Evolutionary conservation across 2,888 invertebrate species (phyloP).

Genomic region (Drosophila colorata): DNA sequence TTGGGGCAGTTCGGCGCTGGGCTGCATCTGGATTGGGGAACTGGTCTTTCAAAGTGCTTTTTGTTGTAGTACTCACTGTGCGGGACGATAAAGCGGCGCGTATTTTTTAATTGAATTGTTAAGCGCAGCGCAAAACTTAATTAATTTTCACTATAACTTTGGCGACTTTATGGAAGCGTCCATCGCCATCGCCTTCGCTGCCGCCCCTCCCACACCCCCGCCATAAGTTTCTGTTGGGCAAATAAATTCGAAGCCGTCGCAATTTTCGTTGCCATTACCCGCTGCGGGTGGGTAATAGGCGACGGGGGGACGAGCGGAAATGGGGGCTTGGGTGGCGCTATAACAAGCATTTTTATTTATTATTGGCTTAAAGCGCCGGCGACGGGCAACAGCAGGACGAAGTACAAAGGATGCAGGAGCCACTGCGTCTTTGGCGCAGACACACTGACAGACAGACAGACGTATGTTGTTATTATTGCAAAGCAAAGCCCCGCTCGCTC

Average conservation of each 20-base stretch:
- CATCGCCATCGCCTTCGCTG: too few species aligned
- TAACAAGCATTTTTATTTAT: constrained; percentile 81
- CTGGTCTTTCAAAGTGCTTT: constrained; percentile 68
- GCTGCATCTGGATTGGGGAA: constrained; percentile 25
- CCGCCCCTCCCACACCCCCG: neutral
- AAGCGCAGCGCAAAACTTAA: constrained; percentile 80
- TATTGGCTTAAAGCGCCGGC: constrained; percentile 73
- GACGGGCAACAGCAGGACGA: constrained; percentile 35
- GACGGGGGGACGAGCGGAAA: constrained; percentile 6
- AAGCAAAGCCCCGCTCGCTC: constrained; percentile 22
- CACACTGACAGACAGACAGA: constrained; percentile 41
- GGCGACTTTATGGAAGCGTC: constrained; percentile 69
- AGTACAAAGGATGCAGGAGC: constrained; percentile 63
- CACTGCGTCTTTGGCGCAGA: constrained; percentile 56
- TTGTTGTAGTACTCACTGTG: constrained; percentile 61
- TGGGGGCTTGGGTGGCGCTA: constrained; percentile 38
- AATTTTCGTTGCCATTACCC: constrained; percentile 41
- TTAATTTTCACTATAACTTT: constrained; percentile 77
- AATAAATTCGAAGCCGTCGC: constrained; percentile 71
- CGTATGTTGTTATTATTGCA: constrained; percentile 74
- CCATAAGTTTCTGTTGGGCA: constrained; percentile 50
- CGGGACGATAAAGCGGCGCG: constrained; percentile 64
- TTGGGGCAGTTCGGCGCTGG: constrained; percentile 13
- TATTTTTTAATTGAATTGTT: constrained; percentile 78
- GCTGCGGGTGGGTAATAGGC: constrained; percentile 22